Conservation (phyloP, 2,888 invertebrate species). For the Anticlea derivata region DNA sequence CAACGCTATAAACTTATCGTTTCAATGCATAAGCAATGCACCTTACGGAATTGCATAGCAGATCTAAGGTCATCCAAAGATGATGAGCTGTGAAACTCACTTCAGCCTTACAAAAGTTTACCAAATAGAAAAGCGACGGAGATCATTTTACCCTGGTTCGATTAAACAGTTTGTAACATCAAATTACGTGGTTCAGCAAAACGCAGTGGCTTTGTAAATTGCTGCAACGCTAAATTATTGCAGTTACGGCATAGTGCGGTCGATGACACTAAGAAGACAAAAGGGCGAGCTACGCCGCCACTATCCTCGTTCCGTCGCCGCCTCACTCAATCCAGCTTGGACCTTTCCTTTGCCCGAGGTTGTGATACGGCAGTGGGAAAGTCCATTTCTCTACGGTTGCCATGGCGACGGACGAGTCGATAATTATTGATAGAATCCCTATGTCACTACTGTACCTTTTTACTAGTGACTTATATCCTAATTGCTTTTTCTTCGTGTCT, state of each 20-base stretch:
- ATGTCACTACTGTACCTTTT: too few species aligned
- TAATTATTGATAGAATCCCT: too few species aligned
- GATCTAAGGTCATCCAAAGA: constrained; percentile 19
- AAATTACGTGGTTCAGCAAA: constrained; percentile 59
- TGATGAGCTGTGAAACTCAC: constrained; percentile 15
- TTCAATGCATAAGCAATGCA: constrained; percentile 11
- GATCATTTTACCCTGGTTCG: constrained; percentile 41
- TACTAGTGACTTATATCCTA: too few species aligned
- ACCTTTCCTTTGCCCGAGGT: too few species aligned
- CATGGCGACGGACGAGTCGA: too few species aligned
- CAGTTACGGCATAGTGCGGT: constrained; percentile 55
- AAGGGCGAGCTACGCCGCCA: too few species aligned
- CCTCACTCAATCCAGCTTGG: too few species aligned
- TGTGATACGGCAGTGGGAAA: too few species aligned
- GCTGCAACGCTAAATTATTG: constrained; percentile 50
- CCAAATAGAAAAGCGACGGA: constrained; percentile 7
- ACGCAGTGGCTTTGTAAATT: constrained; percentile 50
- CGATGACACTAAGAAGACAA: constrained; percentile 58
- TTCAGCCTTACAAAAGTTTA: not conserved
- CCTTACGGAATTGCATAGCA: constrained; percentile 31
- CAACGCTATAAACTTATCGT: not conserved
- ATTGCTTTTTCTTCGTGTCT: too few species aligned
- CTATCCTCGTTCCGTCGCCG: constrained; percentile 22
- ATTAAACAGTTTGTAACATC: constrained; percentile 50
- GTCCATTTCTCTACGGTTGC: too few species aligned